Evolutionary conservation across 2,888 invertebrate genomes (phyloP).

Genomic region (Atethmia centrago): DNA sequence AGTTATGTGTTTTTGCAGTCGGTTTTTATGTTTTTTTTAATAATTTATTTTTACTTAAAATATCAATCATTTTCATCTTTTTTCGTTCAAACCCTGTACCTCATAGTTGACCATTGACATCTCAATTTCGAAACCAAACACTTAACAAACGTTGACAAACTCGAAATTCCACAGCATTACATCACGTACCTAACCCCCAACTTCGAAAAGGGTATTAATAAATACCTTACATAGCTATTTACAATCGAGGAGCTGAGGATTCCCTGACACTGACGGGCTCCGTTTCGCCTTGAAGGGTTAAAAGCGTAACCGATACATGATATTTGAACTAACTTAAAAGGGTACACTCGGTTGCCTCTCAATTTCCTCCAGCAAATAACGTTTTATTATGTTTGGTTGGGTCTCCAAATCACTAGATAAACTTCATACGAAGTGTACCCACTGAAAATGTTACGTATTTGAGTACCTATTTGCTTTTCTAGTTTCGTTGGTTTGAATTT

Average conservation of each 20-base stretch:
- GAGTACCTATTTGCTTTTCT: constrained; percentile 33
- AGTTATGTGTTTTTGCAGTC: too few relatives aligned
- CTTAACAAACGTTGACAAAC: not conserved
- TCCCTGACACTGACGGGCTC: constrained; percentile 22
- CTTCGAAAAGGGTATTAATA: constrained; percentile 16
- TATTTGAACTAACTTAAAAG: constrained; percentile 66
- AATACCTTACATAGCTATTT: constrained; percentile 25
- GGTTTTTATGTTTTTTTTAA: too few relatives aligned
- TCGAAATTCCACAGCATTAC: not conserved
- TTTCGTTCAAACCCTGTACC: not conserved
- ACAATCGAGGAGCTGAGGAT: constrained; percentile 30
- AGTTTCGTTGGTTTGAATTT: constrained; percentile 28
- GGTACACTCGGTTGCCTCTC: constrained; percentile 59
- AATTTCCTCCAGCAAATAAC: constrained; percentile 62
- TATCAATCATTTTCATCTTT: not conserved
- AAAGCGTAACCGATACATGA: constrained; percentile 63
- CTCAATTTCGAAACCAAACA: not conserved
- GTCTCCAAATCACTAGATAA: constrained; percentile 43
- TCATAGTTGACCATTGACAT: too few relatives aligned
- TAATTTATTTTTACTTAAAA: too few relatives aligned
- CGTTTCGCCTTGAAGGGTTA: constrained; percentile 50
- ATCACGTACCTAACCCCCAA: constrained; percentile 1
- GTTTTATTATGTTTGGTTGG: constrained; percentile 61
- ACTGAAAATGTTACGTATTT: constrained; percentile 35
- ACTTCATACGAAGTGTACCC: constrained; percentile 29